phyloP scores from a whole-genome alignment of 2,888 invertebrate species.

The Leptura quadrifasciata region DNA sequence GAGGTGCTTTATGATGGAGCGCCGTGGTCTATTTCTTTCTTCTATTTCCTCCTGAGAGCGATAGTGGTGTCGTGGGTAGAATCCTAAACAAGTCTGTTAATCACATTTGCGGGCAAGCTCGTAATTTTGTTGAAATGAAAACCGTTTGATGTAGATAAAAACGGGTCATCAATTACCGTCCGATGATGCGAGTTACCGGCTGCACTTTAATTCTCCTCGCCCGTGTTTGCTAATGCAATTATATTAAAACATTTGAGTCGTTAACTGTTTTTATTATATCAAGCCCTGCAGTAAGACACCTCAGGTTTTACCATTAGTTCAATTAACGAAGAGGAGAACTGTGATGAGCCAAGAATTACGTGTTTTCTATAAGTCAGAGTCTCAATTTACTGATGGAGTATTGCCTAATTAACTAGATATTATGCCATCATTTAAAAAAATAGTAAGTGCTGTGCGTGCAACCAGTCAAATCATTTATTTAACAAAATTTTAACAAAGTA shows the following conservation, averaged over 20 bases:
- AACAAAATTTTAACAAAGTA: too few relatives aligned
- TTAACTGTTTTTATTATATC: constrained; percentile 27
- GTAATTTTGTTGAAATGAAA: constrained; percentile 70
- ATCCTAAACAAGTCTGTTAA: constrained; percentile 71
- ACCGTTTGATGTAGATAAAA: constrained; percentile 70
- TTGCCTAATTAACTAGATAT: too few relatives aligned
- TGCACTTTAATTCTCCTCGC: constrained; percentile 44
- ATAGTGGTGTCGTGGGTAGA: constrained; percentile 66
- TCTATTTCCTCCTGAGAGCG: constrained; percentile 62
- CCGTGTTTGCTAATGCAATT: constrained; percentile 35
- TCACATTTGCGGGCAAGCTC: constrained; percentile 68
- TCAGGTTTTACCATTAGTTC: too few relatives aligned
- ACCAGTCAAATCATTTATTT: too few relatives aligned
- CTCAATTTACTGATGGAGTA: too few relatives aligned
- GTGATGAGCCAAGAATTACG: too few relatives aligned
- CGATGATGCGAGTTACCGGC: constrained; percentile 43
- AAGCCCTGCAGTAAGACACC: background rate
- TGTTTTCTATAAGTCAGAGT: too few relatives aligned
- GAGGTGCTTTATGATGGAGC: constrained; percentile 66
- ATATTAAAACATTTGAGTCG: constrained; percentile 25
- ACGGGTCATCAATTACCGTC: constrained; percentile 66
- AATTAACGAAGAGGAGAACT: too few relatives aligned
- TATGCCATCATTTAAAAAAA: too few relatives aligned
- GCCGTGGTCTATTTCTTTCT: constrained; percentile 57
- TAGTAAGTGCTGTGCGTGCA: too few relatives aligned